phyloP scores from a whole-genome alignment of 1,140 invertebrate species.

The Radopholus similis region DNA sequence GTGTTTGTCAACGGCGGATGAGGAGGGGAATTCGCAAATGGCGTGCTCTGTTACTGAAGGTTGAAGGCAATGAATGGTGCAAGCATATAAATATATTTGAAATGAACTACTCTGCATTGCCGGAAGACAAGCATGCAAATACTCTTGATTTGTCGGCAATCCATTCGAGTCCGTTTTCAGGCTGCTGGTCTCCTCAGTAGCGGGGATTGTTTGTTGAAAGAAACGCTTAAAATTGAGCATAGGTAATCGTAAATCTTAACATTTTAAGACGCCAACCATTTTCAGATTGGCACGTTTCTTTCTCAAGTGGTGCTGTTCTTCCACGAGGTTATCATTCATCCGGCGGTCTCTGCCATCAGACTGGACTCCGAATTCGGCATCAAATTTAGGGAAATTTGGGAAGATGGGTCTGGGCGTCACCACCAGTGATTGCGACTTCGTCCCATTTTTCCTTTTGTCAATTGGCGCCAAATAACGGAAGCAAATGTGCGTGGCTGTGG shows the following conservation, averaged over 20 bases:
- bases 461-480: slow-evolving; percentile 39
- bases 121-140: slow-evolving; percentile 31
- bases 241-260: no score
- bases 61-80: not conserved
- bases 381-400: slow-evolving; percentile 7
- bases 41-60: slow-evolving; percentile 34
- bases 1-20: not conserved
- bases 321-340: no score
- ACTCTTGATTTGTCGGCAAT: not conserved
- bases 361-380: slow-evolving; percentile 20
- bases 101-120: slow-evolving; percentile 20
- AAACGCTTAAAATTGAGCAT: not conserved
- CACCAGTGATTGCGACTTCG: not conserved
- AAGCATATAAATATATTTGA: not conserved
- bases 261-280: no score
- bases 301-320: not conserved
- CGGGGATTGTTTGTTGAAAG: slow-evolving; percentile 8
- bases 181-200: no score
- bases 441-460: not conserved
- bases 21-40: slow-evolving; percentile 19
- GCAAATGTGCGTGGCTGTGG: slow-evolving; percentile 44
- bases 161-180: no score
- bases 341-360: slow-evolving; percentile 6
- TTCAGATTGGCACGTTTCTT: slow-evolving; percentile 21
- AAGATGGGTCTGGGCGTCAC: slow-evolving; percentile 1